A percentile compares a stretch with the other conserved stretches of the same genome.
Evolutionary conservation across 2,113 vertebrate genomes (phyloP).

Genomic region (Tauraco erythrolophus): DNA sequence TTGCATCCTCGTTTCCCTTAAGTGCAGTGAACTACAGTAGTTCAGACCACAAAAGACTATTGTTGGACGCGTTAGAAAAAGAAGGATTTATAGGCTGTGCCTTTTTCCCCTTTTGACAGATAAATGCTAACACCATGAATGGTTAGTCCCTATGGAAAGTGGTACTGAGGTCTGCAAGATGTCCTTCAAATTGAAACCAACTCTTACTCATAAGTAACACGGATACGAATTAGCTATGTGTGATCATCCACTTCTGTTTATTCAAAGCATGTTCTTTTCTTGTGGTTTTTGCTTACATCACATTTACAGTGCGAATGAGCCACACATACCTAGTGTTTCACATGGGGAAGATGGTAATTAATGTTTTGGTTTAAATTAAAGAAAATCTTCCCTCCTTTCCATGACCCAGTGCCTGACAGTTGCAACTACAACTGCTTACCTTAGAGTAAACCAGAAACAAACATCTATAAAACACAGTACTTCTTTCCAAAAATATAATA

Average conservation of each 20-base stretch:
- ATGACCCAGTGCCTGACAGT: background rate
- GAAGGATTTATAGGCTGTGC: slow-evolving; percentile 58
- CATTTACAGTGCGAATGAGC: background rate
- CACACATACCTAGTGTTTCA: background rate
- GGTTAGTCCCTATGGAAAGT: background rate
- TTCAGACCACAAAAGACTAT: slow-evolving; percentile 49
- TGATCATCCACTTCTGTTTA: slow-evolving; percentile 59
- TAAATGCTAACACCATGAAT: slow-evolving; percentile 55
- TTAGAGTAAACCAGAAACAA: background rate
- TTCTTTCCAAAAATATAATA: background rate
- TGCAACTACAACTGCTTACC: background rate
- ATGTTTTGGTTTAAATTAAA: background rate
- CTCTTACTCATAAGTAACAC: slow-evolving; percentile 52
- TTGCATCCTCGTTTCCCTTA: background rate
- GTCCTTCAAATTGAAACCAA: slow-evolving; percentile 66
- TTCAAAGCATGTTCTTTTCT: slow-evolving; percentile 28
- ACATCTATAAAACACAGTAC: background rate
- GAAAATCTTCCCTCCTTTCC: background rate
- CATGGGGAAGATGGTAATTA: background rate
- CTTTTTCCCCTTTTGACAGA: slow-evolving; percentile 2
- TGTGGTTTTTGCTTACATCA: slow-evolving; percentile 18
- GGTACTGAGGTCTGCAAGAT: slow-evolving; percentile 51
- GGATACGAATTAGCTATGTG: slow-evolving; percentile 62
- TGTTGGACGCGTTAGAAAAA: slow-evolving; percentile 55
- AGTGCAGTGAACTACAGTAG: background rate